Evolutionary conservation across 2,888 invertebrate species (phyloP).

Genomic region (Lochmaea capreae): DNA sequence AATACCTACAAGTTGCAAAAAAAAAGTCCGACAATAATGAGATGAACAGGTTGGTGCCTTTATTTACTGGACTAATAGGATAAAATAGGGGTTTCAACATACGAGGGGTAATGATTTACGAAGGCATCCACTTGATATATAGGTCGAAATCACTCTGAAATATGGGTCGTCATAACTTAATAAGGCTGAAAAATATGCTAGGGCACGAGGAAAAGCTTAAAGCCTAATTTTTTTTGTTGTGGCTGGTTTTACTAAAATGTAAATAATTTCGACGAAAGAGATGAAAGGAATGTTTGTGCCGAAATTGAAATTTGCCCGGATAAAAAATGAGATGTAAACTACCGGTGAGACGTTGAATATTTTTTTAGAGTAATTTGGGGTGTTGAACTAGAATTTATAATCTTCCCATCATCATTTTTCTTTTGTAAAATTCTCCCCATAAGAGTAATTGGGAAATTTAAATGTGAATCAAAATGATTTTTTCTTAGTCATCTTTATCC

Average conservation of each 20-base stretch:
- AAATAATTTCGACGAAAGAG: slow-evolving; percentile 11
- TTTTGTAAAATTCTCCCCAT: too few relatives aligned
- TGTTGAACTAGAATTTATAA: too few relatives aligned
- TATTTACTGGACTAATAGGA: too few relatives aligned
- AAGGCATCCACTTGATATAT: slow-evolving; percentile 44
- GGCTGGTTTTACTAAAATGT: background rate
- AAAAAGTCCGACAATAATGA: too few relatives aligned
- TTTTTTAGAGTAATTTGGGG: too few relatives aligned
- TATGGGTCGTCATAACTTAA: slow-evolving; percentile 44
- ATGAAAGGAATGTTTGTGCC: background rate
- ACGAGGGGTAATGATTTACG: slow-evolving; percentile 40
- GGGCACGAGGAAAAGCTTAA: background rate
- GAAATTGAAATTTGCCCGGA: slow-evolving; percentile 14
- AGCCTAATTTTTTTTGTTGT: slow-evolving; percentile 15
- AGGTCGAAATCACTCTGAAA: slow-evolving; percentile 46
- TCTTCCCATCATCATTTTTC: too few relatives aligned
- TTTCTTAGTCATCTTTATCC: too few relatives aligned
- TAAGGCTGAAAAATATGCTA: slow-evolving; percentile 43
- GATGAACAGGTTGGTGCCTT: too few relatives aligned
- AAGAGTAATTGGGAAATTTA: too few relatives aligned
- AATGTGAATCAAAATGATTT: too few relatives aligned
- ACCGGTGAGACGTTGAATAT: too few relatives aligned
- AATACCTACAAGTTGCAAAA: too few relatives aligned
- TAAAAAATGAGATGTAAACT: slow-evolving; percentile 6
- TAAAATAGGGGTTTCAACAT: slow-evolving; percentile 1